phyloP scores from a whole-genome alignment of 2,888 invertebrate genomes.

The Napeogenes sylphis region DNA sequence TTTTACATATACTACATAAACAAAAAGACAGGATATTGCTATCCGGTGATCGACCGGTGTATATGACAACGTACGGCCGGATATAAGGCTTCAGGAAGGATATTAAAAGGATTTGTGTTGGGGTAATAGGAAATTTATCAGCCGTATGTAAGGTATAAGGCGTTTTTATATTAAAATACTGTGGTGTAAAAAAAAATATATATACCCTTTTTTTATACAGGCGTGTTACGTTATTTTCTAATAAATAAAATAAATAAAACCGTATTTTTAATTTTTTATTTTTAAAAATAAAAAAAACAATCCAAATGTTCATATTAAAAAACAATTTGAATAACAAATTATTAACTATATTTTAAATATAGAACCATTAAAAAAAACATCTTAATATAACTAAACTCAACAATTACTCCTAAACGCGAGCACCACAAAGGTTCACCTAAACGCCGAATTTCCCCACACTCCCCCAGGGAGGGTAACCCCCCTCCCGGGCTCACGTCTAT shows the following conservation, averaged over 20 bases:
- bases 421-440: slow-evolving; percentile 73
- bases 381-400: slow-evolving; percentile 42
- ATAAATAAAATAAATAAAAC: no score
- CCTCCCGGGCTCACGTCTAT: slow-evolving; percentile 72
- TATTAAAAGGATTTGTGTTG: slow-evolving; percentile 44
- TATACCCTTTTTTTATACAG: neutral
- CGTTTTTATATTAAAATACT: neutral
- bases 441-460: slow-evolving; percentile 68
- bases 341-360: no score
- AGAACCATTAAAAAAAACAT: slow-evolving; percentile 35
- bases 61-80: slow-evolving; percentile 32
- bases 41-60: slow-evolving; percentile 52
- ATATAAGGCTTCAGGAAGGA: slow-evolving; percentile 33
- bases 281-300: no score
- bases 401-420: slow-evolving; percentile 67
- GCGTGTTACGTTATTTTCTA: no score
- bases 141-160: slow-evolving; percentile 6
- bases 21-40: slow-evolving; percentile 58
- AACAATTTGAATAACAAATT: no score
- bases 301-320: no score
- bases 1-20: slow-evolving; percentile 27
- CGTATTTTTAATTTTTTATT: no score
- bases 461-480: slow-evolving; percentile 45
- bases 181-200: neutral
- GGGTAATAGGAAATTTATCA: slow-evolving; percentile 32